Percentiles rank a stretch among this genome's conserved stretches.
Evolutionary conservation across 2,888 invertebrate species (phyloP).

Genomic region (Dryocosmus kuriphilus): DNA sequence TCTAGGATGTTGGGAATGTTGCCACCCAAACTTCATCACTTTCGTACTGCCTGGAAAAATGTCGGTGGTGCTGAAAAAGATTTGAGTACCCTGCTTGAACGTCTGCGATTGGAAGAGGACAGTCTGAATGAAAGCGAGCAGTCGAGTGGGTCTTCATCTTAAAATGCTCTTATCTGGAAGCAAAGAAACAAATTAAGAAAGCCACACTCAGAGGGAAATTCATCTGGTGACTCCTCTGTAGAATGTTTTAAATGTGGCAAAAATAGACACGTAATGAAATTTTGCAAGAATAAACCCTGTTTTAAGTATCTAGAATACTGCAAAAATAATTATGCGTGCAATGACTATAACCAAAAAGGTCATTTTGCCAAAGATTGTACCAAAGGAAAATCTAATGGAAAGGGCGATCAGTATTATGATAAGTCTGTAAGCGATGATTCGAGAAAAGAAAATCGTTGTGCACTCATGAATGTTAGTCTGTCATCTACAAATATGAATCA

Average conservation of each 20-base stretch:
- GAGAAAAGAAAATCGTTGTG: too few relatives aligned
- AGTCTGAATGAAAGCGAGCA: slow-evolving; percentile 49
- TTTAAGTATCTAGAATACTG: too few relatives aligned
- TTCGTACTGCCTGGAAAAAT: slow-evolving; percentile 59
- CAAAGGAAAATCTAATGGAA: too few relatives aligned
- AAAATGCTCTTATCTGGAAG: slow-evolving; percentile 37
- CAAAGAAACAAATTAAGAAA: not conserved
- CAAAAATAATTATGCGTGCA: too few relatives aligned
- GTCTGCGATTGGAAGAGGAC: slow-evolving; percentile 49
- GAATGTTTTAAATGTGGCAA: slow-evolving; percentile 50
- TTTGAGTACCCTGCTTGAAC: slow-evolving; percentile 43
- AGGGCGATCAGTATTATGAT: too few relatives aligned
- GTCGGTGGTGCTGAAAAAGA: slow-evolving; percentile 47
- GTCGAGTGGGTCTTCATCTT: not conserved
- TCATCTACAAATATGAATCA: too few relatives aligned
- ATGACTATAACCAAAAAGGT: too few relatives aligned
- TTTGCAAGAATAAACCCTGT: slow-evolving; percentile 58
- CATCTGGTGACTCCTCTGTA: not conserved
- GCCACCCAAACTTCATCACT: slow-evolving; percentile 59
- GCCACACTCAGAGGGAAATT: not conserved
- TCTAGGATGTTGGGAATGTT: too few relatives aligned
- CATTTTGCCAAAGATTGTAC: too few relatives aligned
- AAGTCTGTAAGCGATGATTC: too few relatives aligned
- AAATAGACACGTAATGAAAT: slow-evolving; percentile 58
- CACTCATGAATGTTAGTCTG: too few relatives aligned